Conservation (phyloP, 1,140 invertebrate species). For the Nephila pilipes region DNA sequence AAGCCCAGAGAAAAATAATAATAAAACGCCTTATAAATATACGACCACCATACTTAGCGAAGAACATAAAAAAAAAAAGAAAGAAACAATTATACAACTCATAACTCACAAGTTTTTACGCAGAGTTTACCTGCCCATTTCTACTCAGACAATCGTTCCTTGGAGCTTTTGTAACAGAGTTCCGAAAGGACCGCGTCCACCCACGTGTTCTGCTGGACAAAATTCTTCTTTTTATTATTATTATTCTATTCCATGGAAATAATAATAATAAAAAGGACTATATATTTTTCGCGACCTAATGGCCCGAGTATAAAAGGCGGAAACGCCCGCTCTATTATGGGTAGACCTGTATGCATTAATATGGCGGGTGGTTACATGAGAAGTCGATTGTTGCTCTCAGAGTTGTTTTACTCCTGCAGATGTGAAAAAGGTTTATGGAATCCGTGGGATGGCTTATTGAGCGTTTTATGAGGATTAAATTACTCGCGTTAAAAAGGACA, state of each 20-base stretch:
- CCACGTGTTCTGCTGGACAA: constrained; percentile 13
- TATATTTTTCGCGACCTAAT: constrained; percentile 67
- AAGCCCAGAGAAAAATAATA: not conserved
- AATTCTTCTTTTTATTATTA: constrained; percentile 1
- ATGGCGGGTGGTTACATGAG: constrained; percentile 56
- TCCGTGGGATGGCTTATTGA: constrained; percentile 20
- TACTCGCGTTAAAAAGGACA: not conserved
- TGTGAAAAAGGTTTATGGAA: not conserved
- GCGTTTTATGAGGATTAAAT: constrained; percentile 29
- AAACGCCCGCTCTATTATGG: constrained; percentile 33
- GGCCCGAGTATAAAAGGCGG: constrained; percentile 6
- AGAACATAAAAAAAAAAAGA: not conserved
- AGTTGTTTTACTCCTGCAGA: not conserved
- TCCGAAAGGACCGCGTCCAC: constrained; percentile 26
- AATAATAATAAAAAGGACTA: constrained; percentile 19
- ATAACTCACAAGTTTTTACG: constrained; percentile 15
- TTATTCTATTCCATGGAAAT: not conserved
- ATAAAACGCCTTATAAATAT: constrained; percentile 16
- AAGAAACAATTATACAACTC: constrained; percentile 60
- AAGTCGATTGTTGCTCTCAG: not conserved
- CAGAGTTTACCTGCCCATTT: not conserved
- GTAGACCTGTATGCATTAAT: constrained; percentile 45
- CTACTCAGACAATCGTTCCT: not conserved
- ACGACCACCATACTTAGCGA: not conserved
- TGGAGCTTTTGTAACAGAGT: not conserved